Evolutionary conservation across 2,797 vertebrate genomes (phyloP), one percentile per base, ranked within the genome.

Genomic region (Limosa lapponica): DNA sequence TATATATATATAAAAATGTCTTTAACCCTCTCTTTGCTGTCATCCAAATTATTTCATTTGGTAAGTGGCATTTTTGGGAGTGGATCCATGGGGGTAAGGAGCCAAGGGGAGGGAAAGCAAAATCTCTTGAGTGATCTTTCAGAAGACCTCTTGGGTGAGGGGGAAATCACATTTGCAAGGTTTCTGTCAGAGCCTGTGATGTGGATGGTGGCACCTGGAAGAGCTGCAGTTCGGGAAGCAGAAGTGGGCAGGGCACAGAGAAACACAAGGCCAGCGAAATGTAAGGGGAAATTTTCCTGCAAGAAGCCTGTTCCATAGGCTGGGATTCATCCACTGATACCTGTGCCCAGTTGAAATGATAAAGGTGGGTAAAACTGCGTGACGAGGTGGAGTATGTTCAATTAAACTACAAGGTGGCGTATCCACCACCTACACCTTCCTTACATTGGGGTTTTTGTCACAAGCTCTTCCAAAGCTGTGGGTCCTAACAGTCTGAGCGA

Each of bases 1-100:
- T 80, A 41, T 18, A 34, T 66, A 65, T 69, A 28, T 44, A 30
- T 96, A 98, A 98, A 98, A 98, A 98, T 52, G 93, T 98, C 95
- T 94, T 96, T 91, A 96, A 92, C 77, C 80, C 87, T 70, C 52
- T 93, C 49, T 81, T 54, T 94, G 72, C 54, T 94, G 95, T 96
- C 70, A 46, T 90, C 51, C 43, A 25, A 39, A 57, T 96, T 92
- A 90, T 93, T 97, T 94, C 4, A 3, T 62, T 81, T 80, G 27
- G 8, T 52, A 93, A 92, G 65, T 39, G 34, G 22, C 14, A 6
- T 87, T 79, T 67, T 51, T 14, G 32, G 46, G 51, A 28, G 30
- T 88, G 54, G 22, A 58, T 93, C 49, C 13, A 2, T n/a, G 14
- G 12, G 39, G 20, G 5, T 48, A 48, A 75, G 39, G 52, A 70